Percentiles rank a stretch among this genome's conserved stretches.
Conservation (phyloP, 64 coral and sea anemone species). For the Pocillopora verrucosa region DNA sequence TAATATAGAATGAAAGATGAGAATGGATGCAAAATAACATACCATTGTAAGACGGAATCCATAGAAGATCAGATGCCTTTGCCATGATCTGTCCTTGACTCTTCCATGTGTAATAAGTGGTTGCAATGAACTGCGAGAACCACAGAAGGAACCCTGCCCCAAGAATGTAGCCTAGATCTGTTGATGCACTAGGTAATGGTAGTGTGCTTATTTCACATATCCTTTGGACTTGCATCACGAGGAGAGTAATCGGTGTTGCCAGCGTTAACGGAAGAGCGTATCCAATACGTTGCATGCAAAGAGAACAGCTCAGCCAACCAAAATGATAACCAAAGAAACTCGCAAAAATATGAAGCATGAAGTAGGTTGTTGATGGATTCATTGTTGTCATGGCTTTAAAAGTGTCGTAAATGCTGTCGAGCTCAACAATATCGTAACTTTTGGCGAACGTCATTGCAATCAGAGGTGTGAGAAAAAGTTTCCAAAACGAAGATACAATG, state of each 20-base stretch:
- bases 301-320: slow-evolving; percentile 60
- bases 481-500: slow-evolving; percentile 40
- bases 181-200: slow-evolving; percentile 29
- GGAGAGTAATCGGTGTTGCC: slow-evolving; percentile 38
- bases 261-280: slow-evolving; percentile 57
- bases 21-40: background rate
- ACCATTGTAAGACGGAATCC: slow-evolving; percentile 65
- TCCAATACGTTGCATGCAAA: slow-evolving; percentile 39
- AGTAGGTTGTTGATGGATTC: slow-evolving; percentile 19
- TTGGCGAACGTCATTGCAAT: slow-evolving; percentile 12
- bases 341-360: slow-evolving; percentile 31
- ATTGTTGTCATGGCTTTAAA: background rate
- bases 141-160: slow-evolving; percentile 11
- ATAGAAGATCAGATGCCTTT: slow-evolving; percentile 42
- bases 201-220: slow-evolving; percentile 2
- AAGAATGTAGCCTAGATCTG: background rate
- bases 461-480: slow-evolving; percentile 31
- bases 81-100: slow-evolving; percentile 46
- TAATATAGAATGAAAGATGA: background rate
- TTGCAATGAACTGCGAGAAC: slow-evolving; percentile 40
- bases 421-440: slow-evolving; percentile 1
- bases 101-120: slow-evolving; percentile 51
- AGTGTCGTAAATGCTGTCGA: background rate
- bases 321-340: slow-evolving; percentile 59
- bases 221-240: background rate